Percentiles rank a stretch among this genome's conserved stretches.
Evolutionary conservation across 2,113 vertebrate species (phyloP).

Genomic region (Stigmatopora nigra): DNA sequence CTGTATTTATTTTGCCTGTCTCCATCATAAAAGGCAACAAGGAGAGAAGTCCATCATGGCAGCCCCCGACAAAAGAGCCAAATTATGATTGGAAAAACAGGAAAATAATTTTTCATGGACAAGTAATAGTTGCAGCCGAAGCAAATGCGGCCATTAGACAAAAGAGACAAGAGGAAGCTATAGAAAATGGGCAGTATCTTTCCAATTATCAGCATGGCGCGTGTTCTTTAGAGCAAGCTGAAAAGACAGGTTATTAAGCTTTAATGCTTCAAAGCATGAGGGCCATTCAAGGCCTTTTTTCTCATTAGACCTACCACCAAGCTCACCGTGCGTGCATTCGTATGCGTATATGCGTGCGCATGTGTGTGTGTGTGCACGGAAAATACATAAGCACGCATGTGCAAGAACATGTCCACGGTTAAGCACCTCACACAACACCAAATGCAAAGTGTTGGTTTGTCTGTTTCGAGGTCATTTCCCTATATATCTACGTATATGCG

Average conservation of each 20-base stretch:
- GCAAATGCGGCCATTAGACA: slow-evolving; percentile 54
- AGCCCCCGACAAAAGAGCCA: slow-evolving; percentile 24
- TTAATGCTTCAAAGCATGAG: slow-evolving; percentile 63
- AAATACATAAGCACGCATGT: not conserved
- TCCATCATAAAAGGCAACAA: slow-evolving; percentile 4
- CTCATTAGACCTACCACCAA: slow-evolving; percentile 57
- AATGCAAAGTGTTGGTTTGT: slow-evolving; percentile 54
- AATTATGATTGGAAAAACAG: slow-evolving; percentile 29
- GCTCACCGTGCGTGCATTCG: slow-evolving; percentile 5
- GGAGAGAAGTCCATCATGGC: slow-evolving; percentile 21
- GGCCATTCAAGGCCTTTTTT: slow-evolving; percentile 61
- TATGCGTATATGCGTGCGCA: not conserved
- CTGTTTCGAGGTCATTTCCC: slow-evolving; percentile 51
- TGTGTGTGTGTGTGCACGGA: not conserved
- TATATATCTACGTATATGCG: slow-evolving; percentile 27
- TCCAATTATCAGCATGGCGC: slow-evolving; percentile 62
- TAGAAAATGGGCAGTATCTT: slow-evolving; percentile 57
- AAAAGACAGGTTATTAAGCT: slow-evolving; percentile 67
- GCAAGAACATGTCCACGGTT: slow-evolving; percentile 13
- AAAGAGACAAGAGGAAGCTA: slow-evolving; percentile 46
- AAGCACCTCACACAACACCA: slow-evolving; percentile 52
- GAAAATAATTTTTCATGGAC: slow-evolving; percentile 43
- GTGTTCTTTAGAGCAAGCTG: slow-evolving; percentile 56
- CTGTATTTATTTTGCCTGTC: slow-evolving; percentile 18
- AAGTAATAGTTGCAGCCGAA: slow-evolving; percentile 49